Evolutionary conservation across 2,113 vertebrate genomes (phyloP), one percentile per base, ranked within the genome.

Genomic region (Scartelaos histophorus): DNA sequence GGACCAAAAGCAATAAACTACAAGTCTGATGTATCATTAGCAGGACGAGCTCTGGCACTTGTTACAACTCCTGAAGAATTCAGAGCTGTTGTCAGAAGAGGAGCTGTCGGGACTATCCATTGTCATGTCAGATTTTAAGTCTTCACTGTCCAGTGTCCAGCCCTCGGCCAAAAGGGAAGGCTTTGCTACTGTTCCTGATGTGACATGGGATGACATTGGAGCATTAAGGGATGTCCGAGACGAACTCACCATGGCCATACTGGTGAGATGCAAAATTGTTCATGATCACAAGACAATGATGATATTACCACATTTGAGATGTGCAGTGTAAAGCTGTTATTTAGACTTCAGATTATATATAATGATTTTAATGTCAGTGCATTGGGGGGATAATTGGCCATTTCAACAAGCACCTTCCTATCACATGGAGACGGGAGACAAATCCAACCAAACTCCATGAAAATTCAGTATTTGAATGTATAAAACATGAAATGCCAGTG

Each of bases 141-240:
- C 84, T 7, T 94, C 97, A 0, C 87, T 99, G 64, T 71, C 93
- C 67, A 91, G 91, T 0, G 95, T 99, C 7, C 98, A 99, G 45
- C 98, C 98, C 1, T 99, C 97, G 7, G 97, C 98, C 77, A 98
- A 98, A 91, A 94, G 98, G 53, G 98, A 99, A 90, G 98, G 98
- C 80, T 99, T 99, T 68, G 95, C 96, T 84, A 99, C 98, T 0
- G 94, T 99, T 29, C 98, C 98, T 0, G 95, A 96, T 49, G 97
- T 99, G 79, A 97, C 95, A 0, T 99, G 98, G 98, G 95, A 94
- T 7, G 95, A 98, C 62, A 92, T 99, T 0, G 97, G 98, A 25
- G 98, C 98, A 15, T 91, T 99, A 86, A 95, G 95, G 84, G 95
- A 95, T 67, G 85, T 98, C 85, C 93, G 96, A 3, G 97, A 98